Conservation (phyloP, 1,140 invertebrate species). For the Ladona fulva region DNA sequence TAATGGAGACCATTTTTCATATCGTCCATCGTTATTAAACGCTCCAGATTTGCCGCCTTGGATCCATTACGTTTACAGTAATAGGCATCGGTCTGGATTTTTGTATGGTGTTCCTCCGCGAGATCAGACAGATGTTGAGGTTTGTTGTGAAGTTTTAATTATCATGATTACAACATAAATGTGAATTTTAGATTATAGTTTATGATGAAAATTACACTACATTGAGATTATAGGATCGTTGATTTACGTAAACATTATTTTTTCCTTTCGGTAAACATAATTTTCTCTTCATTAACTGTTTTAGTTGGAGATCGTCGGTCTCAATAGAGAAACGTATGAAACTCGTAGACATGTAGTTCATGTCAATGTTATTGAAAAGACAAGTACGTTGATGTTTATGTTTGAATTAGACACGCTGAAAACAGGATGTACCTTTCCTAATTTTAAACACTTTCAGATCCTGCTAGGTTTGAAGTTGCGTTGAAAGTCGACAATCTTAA, state of each 20-base stretch:
- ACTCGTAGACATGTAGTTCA: constrained; percentile 53
- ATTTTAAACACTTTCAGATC: constrained; percentile 33
- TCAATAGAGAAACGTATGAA: constrained; percentile 68
- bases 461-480: constrained; percentile 66
- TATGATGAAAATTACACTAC: no score
- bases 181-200: no score
- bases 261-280: no score
- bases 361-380: constrained; percentile 53
- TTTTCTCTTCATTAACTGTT: constrained; percentile 33
- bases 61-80: constrained; percentile 72
- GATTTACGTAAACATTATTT: no score
- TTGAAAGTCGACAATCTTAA: constrained; percentile 84
- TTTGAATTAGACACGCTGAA: no score
- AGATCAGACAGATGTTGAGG: constrained; percentile 42
- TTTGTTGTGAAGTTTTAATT: constrained; percentile 22
- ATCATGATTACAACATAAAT: no score
- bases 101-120: constrained; percentile 69
- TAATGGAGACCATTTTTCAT: constrained; percentile 50
- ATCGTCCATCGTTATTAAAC: constrained; percentile 54
- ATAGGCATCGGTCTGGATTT: constrained; percentile 59
- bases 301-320: constrained; percentile 61
- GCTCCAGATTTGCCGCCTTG: constrained; percentile 73
- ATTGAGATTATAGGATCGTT: no score
- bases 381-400: constrained; percentile 17
- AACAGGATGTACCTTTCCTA: no score